A percentile compares a stretch with the other conserved stretches of the same genome.
phyloP scores from a whole-genome alignment of 2,113 vertebrate genomes.

The Oreocharis arfaki region DNA sequence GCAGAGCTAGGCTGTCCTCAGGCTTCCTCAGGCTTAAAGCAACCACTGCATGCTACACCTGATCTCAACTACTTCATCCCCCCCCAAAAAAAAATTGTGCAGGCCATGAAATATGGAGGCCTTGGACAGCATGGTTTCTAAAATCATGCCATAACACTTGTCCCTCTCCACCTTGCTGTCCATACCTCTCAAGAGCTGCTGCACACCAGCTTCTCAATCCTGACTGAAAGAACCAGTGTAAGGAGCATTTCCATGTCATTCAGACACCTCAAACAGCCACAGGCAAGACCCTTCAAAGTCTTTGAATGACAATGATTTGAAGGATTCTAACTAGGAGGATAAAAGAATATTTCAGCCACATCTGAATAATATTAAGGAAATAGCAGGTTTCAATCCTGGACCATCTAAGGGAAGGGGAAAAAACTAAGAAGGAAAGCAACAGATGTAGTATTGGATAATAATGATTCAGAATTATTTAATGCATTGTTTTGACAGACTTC shows the following conservation, averaged over 20 bases:
- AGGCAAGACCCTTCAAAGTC: background rate
- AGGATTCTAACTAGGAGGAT: background rate
- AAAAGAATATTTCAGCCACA: background rate
- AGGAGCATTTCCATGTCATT: background rate
- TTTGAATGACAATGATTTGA: background rate
- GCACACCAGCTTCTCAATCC: background rate
- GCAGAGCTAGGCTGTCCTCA: background rate
- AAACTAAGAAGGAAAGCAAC: background rate
- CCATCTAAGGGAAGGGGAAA: background rate
- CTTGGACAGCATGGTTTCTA: background rate
- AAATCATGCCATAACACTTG: background rate
- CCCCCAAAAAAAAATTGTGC: background rate
- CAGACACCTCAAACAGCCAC: background rate
- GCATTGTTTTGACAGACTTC: slow-evolving; percentile 76
- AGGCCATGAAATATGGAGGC: background rate
- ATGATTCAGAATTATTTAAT: slow-evolving; percentile 70
- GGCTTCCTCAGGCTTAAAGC: background rate
- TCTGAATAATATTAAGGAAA: background rate
- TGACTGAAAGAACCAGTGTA: background rate
- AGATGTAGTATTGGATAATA: slow-evolving; percentile 55
- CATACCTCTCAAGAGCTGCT: fast-evolving
- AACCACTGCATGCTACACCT: background rate
- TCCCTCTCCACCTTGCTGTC: background rate
- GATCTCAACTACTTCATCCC: background rate
- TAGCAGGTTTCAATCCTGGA: slow-evolving; percentile 2